Evolutionary conservation across 2,888 invertebrate species (phyloP).

Genomic region (Microchrysa polita): DNA sequence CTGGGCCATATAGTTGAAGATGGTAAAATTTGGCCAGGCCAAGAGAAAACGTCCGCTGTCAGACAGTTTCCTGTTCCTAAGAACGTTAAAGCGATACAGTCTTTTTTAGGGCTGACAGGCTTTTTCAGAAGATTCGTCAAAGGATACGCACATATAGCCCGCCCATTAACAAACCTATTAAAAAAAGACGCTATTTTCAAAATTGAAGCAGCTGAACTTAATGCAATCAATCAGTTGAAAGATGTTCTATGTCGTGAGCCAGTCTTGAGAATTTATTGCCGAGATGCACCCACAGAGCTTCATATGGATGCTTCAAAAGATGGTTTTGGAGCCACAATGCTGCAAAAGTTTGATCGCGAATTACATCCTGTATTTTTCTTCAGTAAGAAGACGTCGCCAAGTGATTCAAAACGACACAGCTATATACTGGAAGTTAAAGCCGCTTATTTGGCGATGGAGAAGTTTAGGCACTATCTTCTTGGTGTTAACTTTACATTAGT

Average conservation of each 20-base stretch:
- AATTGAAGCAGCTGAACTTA: conserved; percentile 54
- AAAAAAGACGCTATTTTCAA: conserved; percentile 40
- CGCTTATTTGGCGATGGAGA: no score
- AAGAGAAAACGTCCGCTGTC: conserved; percentile 54
- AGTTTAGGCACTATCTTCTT: background rate
- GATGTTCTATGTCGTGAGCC: conserved; percentile 44
- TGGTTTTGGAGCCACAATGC: conserved; percentile 14
- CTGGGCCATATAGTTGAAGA: conserved; percentile 55
- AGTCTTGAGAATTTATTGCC: conserved; percentile 54
- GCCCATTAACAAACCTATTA: conserved; percentile 55
- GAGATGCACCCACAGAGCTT: conserved; percentile 51
- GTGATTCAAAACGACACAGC: background rate
- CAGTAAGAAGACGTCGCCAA: conserved; percentile 47
- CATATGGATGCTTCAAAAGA: conserved; percentile 55
- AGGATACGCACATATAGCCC: conserved; percentile 56
- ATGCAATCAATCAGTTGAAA: conserved; percentile 43
- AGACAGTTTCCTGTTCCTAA: conserved; percentile 54
- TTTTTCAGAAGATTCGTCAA: conserved; percentile 59
- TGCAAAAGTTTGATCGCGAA: background rate
- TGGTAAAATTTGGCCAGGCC: conserved; percentile 54
- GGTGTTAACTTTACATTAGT: conserved; percentile 52
- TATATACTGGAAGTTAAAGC: background rate
- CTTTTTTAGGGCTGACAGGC: conserved; percentile 57
- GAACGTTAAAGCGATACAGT: conserved; percentile 54
- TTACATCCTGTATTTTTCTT: no score